Conservation (phyloP, 2,888 invertebrate genomes). For the Panzeria rudis region DNA sequence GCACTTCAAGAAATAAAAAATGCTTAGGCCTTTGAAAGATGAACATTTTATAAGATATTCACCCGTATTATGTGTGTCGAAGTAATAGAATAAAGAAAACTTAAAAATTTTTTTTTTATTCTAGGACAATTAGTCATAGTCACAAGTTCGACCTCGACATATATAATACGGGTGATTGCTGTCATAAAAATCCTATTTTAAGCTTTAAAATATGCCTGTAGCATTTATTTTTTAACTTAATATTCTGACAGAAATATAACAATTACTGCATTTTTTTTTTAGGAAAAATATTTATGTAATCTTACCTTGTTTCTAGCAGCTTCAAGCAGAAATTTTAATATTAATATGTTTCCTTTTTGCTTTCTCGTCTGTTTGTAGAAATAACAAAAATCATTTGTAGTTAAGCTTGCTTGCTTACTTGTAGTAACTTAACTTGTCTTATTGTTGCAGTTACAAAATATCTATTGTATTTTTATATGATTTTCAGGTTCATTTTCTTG, state of each 20-base stretch:
- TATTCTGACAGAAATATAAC: background rate
- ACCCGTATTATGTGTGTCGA: too few species aligned
- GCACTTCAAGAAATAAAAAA: too few species aligned
- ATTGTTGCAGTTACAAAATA: slow-evolving; percentile 45
- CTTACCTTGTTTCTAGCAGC: slow-evolving; percentile 21
- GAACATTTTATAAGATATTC: too few species aligned
- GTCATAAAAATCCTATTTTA: too few species aligned
- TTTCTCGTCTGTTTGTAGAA: slow-evolving; percentile 6
- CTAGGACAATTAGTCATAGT: too few species aligned
- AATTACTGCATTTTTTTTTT: background rate
- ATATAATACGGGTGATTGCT: too few species aligned
- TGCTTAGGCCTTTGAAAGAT: too few species aligned
- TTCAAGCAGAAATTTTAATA: slow-evolving; percentile 1
- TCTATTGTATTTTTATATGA: slow-evolving; percentile 30
- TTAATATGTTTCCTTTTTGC: slow-evolving; percentile 9
- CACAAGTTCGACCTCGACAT: too few species aligned
- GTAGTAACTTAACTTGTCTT: background rate
- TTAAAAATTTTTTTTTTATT: too few species aligned
- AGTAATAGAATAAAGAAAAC: too few species aligned
- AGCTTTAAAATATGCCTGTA: background rate
- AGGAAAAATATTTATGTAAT: slow-evolving; percentile 3
- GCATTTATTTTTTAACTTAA: background rate
- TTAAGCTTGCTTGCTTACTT: background rate
- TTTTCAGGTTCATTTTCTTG: slow-evolving; percentile 18
- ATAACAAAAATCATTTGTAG: slow-evolving; percentile 24